These are phyloP conservation scores for Ormyrus rosae DNA, from an alignment of 2,888 invertebrate genomes.

Conservation along the genomic window DNA sequence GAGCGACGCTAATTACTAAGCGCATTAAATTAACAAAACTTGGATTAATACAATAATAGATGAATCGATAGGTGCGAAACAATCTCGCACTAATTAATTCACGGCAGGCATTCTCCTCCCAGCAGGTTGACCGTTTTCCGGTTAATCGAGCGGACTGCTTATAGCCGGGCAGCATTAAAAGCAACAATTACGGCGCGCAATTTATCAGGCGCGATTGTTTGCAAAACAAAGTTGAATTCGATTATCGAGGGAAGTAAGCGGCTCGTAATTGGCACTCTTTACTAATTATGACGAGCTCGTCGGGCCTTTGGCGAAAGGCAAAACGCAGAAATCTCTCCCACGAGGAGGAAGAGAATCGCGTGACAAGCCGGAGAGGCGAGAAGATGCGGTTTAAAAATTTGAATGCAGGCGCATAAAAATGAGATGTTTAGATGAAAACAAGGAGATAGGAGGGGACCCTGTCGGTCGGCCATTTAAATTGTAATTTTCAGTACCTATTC, in stretches of 20 bases:
- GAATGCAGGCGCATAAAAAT: slow-evolving; percentile 72
- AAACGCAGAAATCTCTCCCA: slow-evolving; percentile 13
- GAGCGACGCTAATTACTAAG: too few species aligned
- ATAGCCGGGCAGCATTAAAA: slow-evolving; percentile 7
- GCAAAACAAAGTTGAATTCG: slow-evolving; percentile 68
- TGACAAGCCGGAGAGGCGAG: not conserved
- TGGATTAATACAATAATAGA: not conserved
- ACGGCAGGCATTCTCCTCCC: slow-evolving; percentile 2
- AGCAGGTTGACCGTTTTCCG: slow-evolving; percentile 3
- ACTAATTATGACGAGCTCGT: slow-evolving; percentile 20
- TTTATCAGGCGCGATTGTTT: slow-evolving; percentile 69
- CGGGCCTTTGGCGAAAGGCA: slow-evolving; percentile 1
- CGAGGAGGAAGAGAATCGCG: not conserved
- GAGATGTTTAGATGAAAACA: slow-evolving; percentile 74
- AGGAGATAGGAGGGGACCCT: slow-evolving; percentile 66
- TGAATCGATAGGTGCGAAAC: not conserved
- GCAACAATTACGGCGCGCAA: slow-evolving; percentile 58
- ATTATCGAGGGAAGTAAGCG: slow-evolving; percentile 72
- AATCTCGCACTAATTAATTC: slow-evolving; percentile 19
- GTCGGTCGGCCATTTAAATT: slow-evolving; percentile 70
- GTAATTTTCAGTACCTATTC: slow-evolving; percentile 71
- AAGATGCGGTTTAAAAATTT: slow-evolving; percentile 65
- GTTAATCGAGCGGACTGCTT: slow-evolving; percentile 12
- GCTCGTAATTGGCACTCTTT: slow-evolving; percentile 62
- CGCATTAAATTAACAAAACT: not conserved